Evolutionary conservation across 2,797 vertebrate species (phyloP).

Genomic region (Erithacus rubecula): DNA sequence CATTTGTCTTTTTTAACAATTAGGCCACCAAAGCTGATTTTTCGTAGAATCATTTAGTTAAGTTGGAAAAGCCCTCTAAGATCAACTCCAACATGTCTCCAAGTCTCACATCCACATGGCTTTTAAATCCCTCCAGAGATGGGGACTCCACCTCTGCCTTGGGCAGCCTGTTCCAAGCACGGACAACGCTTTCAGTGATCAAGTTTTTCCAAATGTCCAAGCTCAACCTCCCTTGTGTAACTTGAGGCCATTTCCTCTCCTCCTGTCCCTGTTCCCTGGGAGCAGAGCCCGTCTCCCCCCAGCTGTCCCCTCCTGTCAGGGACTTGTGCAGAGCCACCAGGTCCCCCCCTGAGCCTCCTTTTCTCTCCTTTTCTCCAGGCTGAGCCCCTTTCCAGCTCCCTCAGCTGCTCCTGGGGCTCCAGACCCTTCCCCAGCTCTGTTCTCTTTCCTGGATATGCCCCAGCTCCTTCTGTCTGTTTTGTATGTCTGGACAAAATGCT

Average conservation of each 20-base stretch:
- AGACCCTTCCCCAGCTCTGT: neutral
- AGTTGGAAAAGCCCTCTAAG: neutral
- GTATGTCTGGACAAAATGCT: neutral
- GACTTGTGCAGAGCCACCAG: neutral
- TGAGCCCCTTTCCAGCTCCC: neutral
- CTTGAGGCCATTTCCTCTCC: rapidly evolving
- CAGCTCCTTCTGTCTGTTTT: neutral
- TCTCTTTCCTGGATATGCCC: neutral
- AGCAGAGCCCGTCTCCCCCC: rapidly evolving
- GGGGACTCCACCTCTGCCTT: neutral
- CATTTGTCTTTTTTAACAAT: neutral
- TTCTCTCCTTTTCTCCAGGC: neutral
- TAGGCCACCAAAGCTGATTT: neutral
- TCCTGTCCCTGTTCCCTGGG: neutral
- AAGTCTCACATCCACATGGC: neutral
- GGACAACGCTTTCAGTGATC: neutral
- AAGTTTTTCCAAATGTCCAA: neutral
- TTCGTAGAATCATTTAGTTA: too few relatives aligned
- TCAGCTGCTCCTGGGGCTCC: neutral
- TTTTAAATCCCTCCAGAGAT: neutral
- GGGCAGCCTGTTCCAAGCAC: neutral
- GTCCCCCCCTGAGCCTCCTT: neutral
- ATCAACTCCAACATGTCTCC: neutral
- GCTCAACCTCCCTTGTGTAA: rapidly evolving
- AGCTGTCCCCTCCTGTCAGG: neutral